Evolutionary conservation across 2,888 invertebrate genomes (phyloP), one percentile per base, ranked within the genome.

Genomic region (Caenorhabditis doughertyi): DNA sequence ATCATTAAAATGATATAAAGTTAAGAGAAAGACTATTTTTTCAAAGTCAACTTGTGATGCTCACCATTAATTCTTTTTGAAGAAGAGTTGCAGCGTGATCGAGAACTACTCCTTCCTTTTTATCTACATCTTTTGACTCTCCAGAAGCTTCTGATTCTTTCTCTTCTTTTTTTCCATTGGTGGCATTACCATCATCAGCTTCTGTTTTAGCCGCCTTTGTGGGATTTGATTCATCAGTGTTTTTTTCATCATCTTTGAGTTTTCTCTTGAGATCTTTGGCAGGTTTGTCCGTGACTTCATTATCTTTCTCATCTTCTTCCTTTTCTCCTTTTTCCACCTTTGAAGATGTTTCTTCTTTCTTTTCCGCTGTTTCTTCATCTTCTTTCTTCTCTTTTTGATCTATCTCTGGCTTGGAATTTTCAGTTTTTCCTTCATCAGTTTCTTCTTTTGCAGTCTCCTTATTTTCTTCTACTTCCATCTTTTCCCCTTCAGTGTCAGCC

Each of bases 31-130:
- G n/a, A n/a, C n/a, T n/a, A n/a, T n/a, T n/a, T n/a, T n/a, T n/a
- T n/a, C n/a, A n/a, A n/a, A 32, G 9, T 32, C 32, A 9, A 32
- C 4, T 32, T 32, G 9, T 9, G 9, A 39, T 39, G 58, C 74
- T 65, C 18, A 74, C 74, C 0, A 5, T 8, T 7, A 58, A 49
- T 44, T 74, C 74, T 21, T 21, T 67, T 49, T 58, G 65, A 11
- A 74, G 53, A 18, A 23, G 49, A 21, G 5, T 32, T 13, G 44
- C 44, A 3, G 65, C 65, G 5, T 9, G 56, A 16, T 74, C 74
- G 8, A 39, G 25, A 58, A 58, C 60, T n/a, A 27, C 42, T 56
- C 44, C 29, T 56, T 23, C 9, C n/a, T 47, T 23, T 16, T 3
- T 16, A 3, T 55, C 27, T 27, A n/a, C 5, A 21, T 39, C 7